A percentile compares a stretch with the other conserved stretches of the same genome.
These are phyloP conservation scores for Scarus forsteni DNA, from an alignment of 2,797 vertebrate species.

Conservation along the genomic window DNA sequence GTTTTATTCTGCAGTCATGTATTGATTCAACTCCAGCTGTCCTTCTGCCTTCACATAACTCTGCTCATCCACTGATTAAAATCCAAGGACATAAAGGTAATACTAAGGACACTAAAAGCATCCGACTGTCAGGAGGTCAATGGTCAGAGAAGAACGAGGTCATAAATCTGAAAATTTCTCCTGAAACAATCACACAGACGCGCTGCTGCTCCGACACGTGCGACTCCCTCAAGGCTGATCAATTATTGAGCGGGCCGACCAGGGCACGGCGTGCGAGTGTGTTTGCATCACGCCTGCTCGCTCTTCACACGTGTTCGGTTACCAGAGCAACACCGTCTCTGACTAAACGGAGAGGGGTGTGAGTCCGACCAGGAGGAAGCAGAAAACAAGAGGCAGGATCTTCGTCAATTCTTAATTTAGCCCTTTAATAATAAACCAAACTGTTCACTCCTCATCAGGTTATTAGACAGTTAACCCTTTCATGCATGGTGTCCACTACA, in stretches of 20 bases:
- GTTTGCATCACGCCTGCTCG: not conserved
- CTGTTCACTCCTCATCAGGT: too few species aligned
- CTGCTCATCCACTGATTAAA: not conserved
- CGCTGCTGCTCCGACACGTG: constrained; percentile 23
- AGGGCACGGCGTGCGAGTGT: constrained; percentile 25
- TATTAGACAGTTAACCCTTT: too few species aligned
- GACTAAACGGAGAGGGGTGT: too few species aligned
- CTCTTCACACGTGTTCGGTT: constrained; percentile 50
- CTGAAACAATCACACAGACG: not conserved
- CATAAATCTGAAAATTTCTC: not conserved
- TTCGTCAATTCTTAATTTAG: too few species aligned
- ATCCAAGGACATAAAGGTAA: not conserved
- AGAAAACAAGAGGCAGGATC: too few species aligned
- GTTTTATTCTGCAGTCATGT: too few species aligned
- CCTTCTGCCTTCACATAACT: not conserved
- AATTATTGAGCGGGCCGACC: constrained; percentile 67
- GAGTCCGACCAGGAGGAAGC: too few species aligned
- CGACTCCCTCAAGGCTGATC: constrained; percentile 51
- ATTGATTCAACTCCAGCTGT: too few species aligned
- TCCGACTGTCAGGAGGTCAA: not conserved
- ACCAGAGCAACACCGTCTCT: constrained; percentile 56
- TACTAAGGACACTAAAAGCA: not conserved
- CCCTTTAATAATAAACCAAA: too few species aligned
- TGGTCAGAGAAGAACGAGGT: not conserved
- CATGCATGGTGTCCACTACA: too few species aligned